Base-by-base conservation (phyloP, 2,888 invertebrate species). In the Teleiodes luculella region DNA sequence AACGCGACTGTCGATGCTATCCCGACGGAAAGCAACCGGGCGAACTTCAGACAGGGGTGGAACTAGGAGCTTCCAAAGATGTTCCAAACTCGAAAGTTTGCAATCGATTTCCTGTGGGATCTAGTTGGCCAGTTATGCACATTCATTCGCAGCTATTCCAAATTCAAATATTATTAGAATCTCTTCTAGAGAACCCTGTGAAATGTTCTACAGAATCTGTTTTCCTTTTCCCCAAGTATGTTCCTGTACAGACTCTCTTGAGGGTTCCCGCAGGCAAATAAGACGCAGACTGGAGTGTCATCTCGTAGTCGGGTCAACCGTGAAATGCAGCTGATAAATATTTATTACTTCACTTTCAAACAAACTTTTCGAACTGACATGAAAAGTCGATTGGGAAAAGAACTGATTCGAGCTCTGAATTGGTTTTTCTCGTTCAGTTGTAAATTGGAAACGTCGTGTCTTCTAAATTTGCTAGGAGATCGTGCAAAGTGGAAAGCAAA, bases 1-100 rank as follows among this genome's bases (percentile, higher is more conserved):
- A 64, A 61, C 61, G 76, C 76, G 71, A 72, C 73, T 77, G 74
- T 74, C 70, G 72, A 58, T 67, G 69, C 61, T 63, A 63, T 71
- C 69, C 60, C 61, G 52, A 58, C 60, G 73, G 70, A 66, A 56
- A 57, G 59, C 54, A 58, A 61, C 64, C 62, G 61, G 64, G 61
- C 54, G 62, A 39, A 43, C 33, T 37, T 8, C 39, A 36, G 45
- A 30, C 48, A 56, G 51, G 46, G 51, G 31, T 41, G 51, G 18
- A 47, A 33, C 36, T 39, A 28, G 41, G 52, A 47, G 11, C 20
- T 35, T 30, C 14, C 33, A 31, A 47, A 47, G 31, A 13, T 5
- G 16, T 31, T 47, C 47, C 33, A 33, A 47, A 47, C 13, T 47
- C 16, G 10, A 47, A 33, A 47, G 31, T 47, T 47, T 18, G 20